Evolutionary conservation across 2,113 vertebrate genomes (phyloP).

Genomic region (Proterorhinus semilunaris): DNA sequence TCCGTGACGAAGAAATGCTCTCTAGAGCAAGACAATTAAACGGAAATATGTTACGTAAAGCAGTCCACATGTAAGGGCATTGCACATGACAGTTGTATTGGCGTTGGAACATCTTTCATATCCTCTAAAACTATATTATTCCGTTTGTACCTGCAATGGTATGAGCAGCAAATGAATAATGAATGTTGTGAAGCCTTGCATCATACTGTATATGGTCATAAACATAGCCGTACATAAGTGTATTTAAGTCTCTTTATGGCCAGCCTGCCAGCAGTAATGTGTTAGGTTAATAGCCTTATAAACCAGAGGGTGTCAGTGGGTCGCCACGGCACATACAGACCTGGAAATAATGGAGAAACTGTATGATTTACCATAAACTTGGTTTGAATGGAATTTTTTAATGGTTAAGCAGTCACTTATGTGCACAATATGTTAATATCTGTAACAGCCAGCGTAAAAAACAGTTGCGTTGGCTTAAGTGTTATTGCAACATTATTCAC

Average conservation of each 20-base stretch:
- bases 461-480: neutral
- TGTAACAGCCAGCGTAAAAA: neutral
- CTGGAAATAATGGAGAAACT: neutral
- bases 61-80: neutral
- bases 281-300: constrained; percentile 5
- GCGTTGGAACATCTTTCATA: too few species aligned
- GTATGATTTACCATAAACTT: neutral
- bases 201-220: neutral
- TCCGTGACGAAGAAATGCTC: constrained; percentile 14
- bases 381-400: neutral
- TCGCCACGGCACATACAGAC: neutral
- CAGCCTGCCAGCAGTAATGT: neutral
- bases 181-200: neutral
- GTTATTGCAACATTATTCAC: neutral
- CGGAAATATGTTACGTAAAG: neutral
- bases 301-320: constrained; percentile 8
- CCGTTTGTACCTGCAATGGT: neutral
- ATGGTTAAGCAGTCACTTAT: neutral
- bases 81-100: too few species aligned
- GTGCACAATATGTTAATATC: neutral
- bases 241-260: constrained; percentile 1
- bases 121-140: neutral
- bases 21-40: neutral
- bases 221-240: constrained; percentile 2
- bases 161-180: neutral